Conservation (phyloP, 2,797 vertebrate species). For the Triplophysa yarkandensis region DNA sequence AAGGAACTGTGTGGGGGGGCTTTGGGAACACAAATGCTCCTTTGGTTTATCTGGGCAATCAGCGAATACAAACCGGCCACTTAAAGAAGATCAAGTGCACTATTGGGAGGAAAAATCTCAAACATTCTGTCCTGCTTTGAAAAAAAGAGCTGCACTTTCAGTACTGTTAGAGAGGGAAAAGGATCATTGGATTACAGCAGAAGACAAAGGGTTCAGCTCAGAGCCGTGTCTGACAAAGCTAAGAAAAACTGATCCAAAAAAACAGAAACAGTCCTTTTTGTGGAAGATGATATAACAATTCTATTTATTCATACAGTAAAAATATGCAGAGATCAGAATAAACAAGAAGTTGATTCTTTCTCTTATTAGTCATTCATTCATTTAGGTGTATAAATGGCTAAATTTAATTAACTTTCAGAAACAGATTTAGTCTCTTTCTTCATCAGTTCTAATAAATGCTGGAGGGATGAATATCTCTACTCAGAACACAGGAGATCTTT, state of each 20-base stretch:
- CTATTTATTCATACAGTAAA: no score
- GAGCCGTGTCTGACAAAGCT: background rate
- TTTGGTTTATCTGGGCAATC: constrained; percentile 69
- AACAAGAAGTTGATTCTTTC: no score
- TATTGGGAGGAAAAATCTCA: background rate
- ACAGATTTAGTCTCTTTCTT: no score
- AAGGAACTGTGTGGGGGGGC: constrained; percentile 60
- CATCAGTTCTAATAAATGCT: no score
- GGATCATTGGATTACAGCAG: constrained; percentile 26
- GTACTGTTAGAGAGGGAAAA: background rate
- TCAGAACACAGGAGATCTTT: no score
- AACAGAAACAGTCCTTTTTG: no score
- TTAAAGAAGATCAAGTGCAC: constrained; percentile 26
- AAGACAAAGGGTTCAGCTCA: background rate
- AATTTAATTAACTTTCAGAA: no score
- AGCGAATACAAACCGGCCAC: constrained; percentile 64
- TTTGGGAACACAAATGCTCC: constrained; percentile 79
- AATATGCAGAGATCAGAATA: no score
- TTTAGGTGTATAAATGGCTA: no score
- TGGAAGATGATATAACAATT: no score
- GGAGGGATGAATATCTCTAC: background rate
- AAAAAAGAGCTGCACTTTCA: background rate
- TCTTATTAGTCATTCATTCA: no score
- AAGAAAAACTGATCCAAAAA: no score
- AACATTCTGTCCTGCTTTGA: constrained; percentile 17